Evolutionary conservation across 2,113 vertebrate species (phyloP).

Genomic region (Trichechus manatus): DNA sequence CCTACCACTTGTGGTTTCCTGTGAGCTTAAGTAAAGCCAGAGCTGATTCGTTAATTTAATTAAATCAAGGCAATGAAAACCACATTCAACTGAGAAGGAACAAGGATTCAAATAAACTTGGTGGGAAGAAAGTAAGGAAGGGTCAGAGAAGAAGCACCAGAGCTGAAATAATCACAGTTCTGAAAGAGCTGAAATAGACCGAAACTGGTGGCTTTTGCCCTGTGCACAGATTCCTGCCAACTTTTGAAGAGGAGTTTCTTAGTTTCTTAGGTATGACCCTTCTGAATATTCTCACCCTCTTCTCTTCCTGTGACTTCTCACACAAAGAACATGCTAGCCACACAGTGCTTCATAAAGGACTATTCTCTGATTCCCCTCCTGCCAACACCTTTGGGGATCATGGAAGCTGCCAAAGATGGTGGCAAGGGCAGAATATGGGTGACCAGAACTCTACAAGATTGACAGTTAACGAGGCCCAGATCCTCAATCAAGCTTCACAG

Average conservation of each 20-base stretch:
- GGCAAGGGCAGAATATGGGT: too few species aligned
- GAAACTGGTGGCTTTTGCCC: too few species aligned
- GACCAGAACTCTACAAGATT: background rate
- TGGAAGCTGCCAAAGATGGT: background rate
- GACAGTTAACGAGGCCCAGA: background rate
- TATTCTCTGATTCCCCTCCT: background rate
- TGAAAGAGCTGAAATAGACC: background rate
- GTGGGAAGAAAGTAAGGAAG: background rate
- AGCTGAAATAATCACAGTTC: background rate
- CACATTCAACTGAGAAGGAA: background rate
- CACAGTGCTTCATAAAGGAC: background rate
- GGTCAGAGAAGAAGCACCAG: background rate
- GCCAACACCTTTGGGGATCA: accelerated
- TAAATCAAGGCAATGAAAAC: constrained; percentile 34
- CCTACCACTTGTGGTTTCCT: background rate
- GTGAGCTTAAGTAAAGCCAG: constrained; percentile 34
- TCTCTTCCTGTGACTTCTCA: background rate
- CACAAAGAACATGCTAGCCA: background rate
- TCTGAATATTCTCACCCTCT: background rate
- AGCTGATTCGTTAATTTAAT: constrained; percentile 42
- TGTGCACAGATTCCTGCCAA: background rate
- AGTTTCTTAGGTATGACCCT: background rate
- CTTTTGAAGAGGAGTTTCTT: background rate
- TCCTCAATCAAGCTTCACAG: background rate
- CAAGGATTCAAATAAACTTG: constrained; percentile 13